A percentile compares a stretch with the other conserved stretches of the same genome.
Evolutionary conservation across 2,888 invertebrate genomes (phyloP).

Genomic region (Ophraella communa): DNA sequence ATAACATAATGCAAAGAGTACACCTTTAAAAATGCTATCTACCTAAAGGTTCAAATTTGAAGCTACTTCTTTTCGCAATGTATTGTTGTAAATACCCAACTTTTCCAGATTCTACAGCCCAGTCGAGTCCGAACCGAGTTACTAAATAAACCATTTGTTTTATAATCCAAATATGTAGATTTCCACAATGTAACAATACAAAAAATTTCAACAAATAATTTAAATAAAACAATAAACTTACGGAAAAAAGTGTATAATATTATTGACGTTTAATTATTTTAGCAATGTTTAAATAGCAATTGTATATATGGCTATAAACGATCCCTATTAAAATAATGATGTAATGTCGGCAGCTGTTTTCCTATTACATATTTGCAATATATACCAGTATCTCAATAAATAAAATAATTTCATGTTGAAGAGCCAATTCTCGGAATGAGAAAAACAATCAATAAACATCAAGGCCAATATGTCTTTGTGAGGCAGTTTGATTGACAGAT

Average conservation of each 20-base stretch:
- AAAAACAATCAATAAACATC: conserved; percentile 33
- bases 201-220: background rate
- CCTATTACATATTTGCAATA: conserved; percentile 13
- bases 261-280: background rate
- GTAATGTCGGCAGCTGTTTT: conserved; percentile 10
- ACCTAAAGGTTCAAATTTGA: too few relatives aligned
- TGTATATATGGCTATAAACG: background rate
- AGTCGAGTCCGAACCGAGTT: too few relatives aligned
- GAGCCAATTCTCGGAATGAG: conserved; percentile 24
- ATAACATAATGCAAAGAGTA: too few relatives aligned
- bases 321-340: background rate
- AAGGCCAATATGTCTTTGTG: conserved; percentile 37
- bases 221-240: background rate
- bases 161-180: too few relatives aligned
- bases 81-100: too few relatives aligned
- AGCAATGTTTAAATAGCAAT: background rate
- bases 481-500: conserved; percentile 42
- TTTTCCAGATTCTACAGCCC: too few relatives aligned
- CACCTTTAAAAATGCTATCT: too few relatives aligned
- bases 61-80: too few relatives aligned
- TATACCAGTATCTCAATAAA: conserved; percentile 26
- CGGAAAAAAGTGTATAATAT: background rate
- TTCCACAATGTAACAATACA: too few relatives aligned
- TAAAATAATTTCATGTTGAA: conserved; percentile 28
- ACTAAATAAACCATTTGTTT: too few relatives aligned